These are phyloP conservation scores for Oscheius sp. DNA, from an alignment of 2,888 invertebrate species.

Conservation along the genomic window DNA sequence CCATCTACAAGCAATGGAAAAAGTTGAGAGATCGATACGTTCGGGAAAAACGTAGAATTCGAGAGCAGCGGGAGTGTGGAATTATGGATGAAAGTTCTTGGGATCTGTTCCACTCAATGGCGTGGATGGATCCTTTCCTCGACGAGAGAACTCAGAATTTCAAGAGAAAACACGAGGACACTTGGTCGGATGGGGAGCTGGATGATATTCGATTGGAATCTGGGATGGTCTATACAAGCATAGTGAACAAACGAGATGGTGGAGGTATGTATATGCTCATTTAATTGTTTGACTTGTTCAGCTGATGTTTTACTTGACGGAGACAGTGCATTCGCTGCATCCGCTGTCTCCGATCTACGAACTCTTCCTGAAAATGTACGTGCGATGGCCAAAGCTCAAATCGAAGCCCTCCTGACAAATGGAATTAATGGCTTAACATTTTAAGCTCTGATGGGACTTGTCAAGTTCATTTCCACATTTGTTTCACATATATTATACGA, in stretches of 20 bases:
- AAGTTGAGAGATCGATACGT: slow-evolving; percentile 67
- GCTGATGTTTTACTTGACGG: slow-evolving; percentile 59
- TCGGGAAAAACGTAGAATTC: slow-evolving; percentile 57
- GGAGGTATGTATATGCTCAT: no score
- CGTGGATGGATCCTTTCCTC: slow-evolving; percentile 62
- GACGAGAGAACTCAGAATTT: slow-evolving; percentile 58
- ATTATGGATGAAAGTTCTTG: slow-evolving; percentile 48
- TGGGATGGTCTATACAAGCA: slow-evolving; percentile 9
- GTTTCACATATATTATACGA: no score
- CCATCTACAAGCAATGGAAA: slow-evolving; percentile 68
- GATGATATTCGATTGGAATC: slow-evolving; percentile 37
- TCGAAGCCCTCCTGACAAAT: slow-evolving; percentile 40
- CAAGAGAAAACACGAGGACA: slow-evolving; percentile 46
- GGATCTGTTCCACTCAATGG: slow-evolving; percentile 59
- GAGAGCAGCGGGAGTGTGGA: slow-evolving; percentile 31
- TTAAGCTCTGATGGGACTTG: no score
- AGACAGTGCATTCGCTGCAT: slow-evolving; percentile 63
- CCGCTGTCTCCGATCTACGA: slow-evolving; percentile 60
- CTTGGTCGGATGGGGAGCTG: slow-evolving; percentile 42
- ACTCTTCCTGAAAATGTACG: slow-evolving; percentile 53
- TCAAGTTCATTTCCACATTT: no score
- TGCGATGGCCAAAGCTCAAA: slow-evolving; percentile 56
- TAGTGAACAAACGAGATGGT: slow-evolving; percentile 10
- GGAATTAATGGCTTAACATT: no score
- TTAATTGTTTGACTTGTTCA: neutral